A percentile compares a stretch with the other conserved stretches of the same genome.
phyloP scores from a whole-genome alignment of 2,113 vertebrate genomes.

The Pygoscelis antarcticus region DNA sequence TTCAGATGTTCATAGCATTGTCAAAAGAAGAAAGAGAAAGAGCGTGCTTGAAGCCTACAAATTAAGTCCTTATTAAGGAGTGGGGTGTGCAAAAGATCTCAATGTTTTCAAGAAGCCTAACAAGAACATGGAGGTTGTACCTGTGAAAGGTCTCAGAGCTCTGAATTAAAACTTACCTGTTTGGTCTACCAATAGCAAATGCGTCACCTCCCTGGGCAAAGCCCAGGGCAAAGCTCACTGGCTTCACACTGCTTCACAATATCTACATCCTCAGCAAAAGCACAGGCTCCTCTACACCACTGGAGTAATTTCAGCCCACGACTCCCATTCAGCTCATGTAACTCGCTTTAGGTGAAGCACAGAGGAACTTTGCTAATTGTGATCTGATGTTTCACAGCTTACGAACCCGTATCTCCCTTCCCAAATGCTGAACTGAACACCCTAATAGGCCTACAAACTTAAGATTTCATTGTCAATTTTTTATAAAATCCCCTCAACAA shows the following conservation, averaged over 20 bases:
- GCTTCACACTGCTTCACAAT: background rate
- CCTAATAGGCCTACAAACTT: background rate
- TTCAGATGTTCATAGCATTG: background rate
- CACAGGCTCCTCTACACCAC: background rate
- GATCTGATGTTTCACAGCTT: background rate
- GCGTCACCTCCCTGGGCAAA: background rate
- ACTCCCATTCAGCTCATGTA: background rate
- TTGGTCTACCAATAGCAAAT: background rate
- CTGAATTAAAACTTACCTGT: background rate
- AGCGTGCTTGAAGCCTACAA: background rate
- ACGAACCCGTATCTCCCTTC: fast-evolving
- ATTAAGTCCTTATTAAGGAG: background rate
- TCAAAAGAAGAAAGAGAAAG: background rate
- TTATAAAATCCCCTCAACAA: background rate
- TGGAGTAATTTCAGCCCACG: background rate
- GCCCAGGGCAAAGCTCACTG: background rate
- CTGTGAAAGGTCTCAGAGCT: background rate
- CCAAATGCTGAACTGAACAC: background rate
- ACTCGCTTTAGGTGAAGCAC: background rate
- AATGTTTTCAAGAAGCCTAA: background rate
- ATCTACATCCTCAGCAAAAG: background rate
- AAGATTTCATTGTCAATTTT: background rate
- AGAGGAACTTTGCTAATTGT: background rate
- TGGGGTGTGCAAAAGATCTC: background rate
- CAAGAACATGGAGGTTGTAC: background rate